phyloP scores from a whole-genome alignment of 2,797 vertebrate genomes.

The Danio jaintianensis region DNA sequence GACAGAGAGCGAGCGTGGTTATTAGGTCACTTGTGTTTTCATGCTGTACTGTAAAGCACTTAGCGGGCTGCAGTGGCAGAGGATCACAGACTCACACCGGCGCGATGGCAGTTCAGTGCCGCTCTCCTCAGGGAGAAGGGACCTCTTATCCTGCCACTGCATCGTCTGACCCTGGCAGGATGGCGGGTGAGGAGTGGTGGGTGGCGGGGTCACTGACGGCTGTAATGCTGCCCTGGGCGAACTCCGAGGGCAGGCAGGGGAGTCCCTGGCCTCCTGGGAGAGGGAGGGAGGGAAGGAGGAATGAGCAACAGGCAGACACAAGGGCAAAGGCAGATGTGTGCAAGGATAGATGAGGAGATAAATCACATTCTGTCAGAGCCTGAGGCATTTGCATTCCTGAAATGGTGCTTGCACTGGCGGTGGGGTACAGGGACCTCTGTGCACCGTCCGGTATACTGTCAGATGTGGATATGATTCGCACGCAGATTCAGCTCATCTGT shows the following conservation, averaged over 20 bases:
- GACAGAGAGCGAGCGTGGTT: constrained; percentile 80
- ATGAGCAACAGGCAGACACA: constrained; percentile 83
- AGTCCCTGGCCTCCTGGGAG: constrained; percentile 75
- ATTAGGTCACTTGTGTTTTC: constrained; percentile 77
- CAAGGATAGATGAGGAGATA: constrained; percentile 85
- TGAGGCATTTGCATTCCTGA: constrained; percentile 84
- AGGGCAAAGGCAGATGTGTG: constrained; percentile 84
- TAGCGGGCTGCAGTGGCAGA: constrained; percentile 36
- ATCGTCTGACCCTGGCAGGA: constrained; percentile 44
- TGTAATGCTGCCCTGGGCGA: constrained; percentile 40
- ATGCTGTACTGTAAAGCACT: constrained; percentile 60
- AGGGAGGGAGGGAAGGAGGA: constrained; percentile 69
- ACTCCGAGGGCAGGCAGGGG: constrained; percentile 64
- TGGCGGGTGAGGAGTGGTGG: constrained; percentile 33
- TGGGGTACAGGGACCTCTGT: constrained; percentile 57
- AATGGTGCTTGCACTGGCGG: constrained; percentile 79
- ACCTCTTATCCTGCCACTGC: constrained; percentile 38
- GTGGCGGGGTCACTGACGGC: constrained; percentile 43
- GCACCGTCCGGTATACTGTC: constrained; percentile 37
- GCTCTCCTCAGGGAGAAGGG: constrained; percentile 29
- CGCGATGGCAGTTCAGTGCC: constrained; percentile 17
- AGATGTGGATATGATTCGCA: constrained; percentile 27
- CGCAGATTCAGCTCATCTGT: constrained; percentile 27
- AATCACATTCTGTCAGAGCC: constrained; percentile 80
- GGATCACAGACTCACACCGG: constrained; percentile 23